These are phyloP conservation scores for Glaucidium brasilianum DNA, from an alignment of 2,113 vertebrate species.

Conservation along the genomic window DNA sequence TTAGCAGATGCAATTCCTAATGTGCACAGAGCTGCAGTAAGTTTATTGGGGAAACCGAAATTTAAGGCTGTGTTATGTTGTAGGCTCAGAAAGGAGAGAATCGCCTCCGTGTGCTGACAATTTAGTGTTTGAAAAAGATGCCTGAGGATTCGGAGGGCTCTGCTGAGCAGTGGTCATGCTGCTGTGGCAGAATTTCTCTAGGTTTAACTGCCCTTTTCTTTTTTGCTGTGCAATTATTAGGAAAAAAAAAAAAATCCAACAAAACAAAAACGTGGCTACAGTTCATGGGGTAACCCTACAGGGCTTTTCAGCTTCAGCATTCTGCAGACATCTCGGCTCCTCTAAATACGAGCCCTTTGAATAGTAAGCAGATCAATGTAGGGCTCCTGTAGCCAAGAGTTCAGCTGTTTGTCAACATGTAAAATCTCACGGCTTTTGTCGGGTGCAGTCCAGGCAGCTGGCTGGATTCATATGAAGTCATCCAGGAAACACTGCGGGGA, in stretches of 20 bases:
- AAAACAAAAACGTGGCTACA: background rate
- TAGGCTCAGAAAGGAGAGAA: background rate
- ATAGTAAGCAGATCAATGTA: background rate
- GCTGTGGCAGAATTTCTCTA: background rate
- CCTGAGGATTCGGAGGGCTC: conserved; percentile 4
- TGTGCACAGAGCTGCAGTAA: background rate
- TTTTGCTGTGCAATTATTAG: background rate
- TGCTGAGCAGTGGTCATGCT: conserved; percentile 6
- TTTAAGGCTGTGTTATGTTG: background rate
- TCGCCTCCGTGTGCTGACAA: background rate
- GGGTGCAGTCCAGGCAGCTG: background rate
- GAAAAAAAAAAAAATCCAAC: background rate
- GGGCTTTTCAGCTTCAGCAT: background rate
- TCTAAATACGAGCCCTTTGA: background rate
- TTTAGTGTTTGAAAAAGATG: background rate
- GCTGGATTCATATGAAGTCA: background rate
- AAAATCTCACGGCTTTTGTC: background rate
- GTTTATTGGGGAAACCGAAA: background rate
- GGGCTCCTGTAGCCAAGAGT: background rate
- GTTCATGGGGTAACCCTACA: background rate
- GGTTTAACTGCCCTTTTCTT: background rate
- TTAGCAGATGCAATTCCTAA: background rate
- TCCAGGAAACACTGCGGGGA: background rate
- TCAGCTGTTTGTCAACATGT: background rate
- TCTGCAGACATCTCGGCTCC: conserved; percentile 20